Base-by-base conservation (phyloP, 2,888 invertebrate genomes). In the Dolichopus griseipennis region DNA sequence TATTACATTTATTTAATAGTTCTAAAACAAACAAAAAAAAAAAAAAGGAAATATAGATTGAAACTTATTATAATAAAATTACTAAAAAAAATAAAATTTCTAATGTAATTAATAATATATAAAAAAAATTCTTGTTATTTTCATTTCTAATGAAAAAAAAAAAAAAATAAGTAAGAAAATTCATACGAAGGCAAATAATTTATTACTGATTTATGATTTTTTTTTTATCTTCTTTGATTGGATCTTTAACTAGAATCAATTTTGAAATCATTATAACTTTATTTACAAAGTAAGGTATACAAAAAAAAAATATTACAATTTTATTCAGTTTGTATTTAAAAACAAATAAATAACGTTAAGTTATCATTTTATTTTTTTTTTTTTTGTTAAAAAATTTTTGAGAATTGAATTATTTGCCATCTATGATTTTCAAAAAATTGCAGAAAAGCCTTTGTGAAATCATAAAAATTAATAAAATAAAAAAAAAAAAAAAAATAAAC, bases 1-100 rank as follows among this genome's bases (percentile, higher is more conserved):
- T 52, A 52, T 52, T 52, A 52, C 52, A 52, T 52, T 52, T 52
- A 52, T 37, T 37, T 52, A 52, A 52, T 52, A 52, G n/a, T 52
- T 52, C 52, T 52, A 18, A 52, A 52, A 52, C 52, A 52, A 52
- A 52, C 52, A 52, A 52, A n/a, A 52, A 52, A 18, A 18, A 41
- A 41, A 41, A 41, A 41, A 12, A 27, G 27, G 27, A 27, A 37
- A 37, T 12, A 18, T 52, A 52, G n/a, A 52, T 52, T 52, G 52
- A 52, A 52, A 52, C 52, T 52, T 52, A 41, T 41, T 41, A 12
- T 41, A 41, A 41, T 41, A 41, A 52, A 52, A 52, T 52, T 52
- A 52, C 52, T 52, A 52, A 6, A 52, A 52, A 52, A 41, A 41
- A 41, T 12, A 41, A 41, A 15, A 27, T 27, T 27, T 27, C 27